Conservation (phyloP, 2,113 vertebrate genomes). For the Indicator maculatus region DNA sequence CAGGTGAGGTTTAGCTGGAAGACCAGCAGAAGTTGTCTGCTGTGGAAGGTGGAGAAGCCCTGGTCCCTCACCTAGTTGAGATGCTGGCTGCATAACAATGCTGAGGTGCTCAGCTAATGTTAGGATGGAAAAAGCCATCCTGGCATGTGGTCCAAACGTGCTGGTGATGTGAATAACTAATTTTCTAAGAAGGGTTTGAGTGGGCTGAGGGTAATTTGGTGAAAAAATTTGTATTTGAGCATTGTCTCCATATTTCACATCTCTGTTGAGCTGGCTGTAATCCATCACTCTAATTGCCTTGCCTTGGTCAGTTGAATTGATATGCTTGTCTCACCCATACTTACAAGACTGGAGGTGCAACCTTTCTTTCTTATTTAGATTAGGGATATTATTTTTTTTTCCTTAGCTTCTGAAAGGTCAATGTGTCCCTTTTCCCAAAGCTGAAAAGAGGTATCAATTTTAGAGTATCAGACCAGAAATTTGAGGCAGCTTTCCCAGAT, state of each 20-base stretch:
- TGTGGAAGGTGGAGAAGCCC: fast-evolving
- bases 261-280: not conserved
- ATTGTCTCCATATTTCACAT: not conserved
- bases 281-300: slow-evolving; percentile 29
- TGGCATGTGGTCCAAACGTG: not conserved
- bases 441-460: not conserved
- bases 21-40: fast-evolving
- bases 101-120: not conserved
- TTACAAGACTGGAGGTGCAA: not conserved
- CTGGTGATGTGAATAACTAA: not conserved
- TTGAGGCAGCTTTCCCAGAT: not conserved
- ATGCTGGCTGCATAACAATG: fast-evolving
- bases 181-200: not conserved
- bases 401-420: not conserved
- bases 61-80: not conserved
- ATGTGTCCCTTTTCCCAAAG: not conserved
- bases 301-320: slow-evolving; percentile 8
- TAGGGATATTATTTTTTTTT: not conserved
- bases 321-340: not conserved
- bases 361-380: not conserved
- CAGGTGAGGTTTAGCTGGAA: not conserved
- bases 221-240: not conserved
- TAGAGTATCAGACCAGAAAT: not conserved
- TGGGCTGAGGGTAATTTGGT: not conserved
- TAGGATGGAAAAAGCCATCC: not conserved